Evolutionary conservation across 2,888 invertebrate species (phyloP).

Genomic region (Dugesia japonica): DNA sequence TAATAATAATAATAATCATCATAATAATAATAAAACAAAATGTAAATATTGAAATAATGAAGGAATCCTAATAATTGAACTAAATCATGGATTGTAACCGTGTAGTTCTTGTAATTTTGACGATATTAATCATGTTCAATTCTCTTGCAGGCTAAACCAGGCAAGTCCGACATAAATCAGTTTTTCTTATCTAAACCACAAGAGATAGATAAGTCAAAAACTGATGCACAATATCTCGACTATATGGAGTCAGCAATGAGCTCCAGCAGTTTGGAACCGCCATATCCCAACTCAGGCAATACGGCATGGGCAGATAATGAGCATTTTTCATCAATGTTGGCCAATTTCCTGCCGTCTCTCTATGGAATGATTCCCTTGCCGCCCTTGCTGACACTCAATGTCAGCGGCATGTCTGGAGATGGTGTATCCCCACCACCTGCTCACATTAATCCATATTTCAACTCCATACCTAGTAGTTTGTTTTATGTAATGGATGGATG

Average conservation of each 20-base stretch:
- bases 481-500: constrained; percentile 20
- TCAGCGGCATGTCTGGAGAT: constrained; percentile 20
- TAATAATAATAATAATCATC: too few relatives aligned
- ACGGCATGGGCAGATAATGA: constrained; percentile 16
- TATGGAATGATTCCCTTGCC: constrained; percentile 20
- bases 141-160: neutral
- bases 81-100: neutral
- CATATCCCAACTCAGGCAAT: neutral
- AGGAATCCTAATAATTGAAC: too few relatives aligned
- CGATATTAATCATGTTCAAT: constrained; percentile 16
- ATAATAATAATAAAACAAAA: too few relatives aligned
- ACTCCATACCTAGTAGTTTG: constrained; percentile 16
- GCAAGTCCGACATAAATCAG: constrained; percentile 16
- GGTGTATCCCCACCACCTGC: constrained; percentile 20
- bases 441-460: constrained; percentile 20
- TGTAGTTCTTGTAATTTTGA: neutral
- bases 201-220: constrained; percentile 16
- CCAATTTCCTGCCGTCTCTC: constrained; percentile 20
- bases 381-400: constrained; percentile 13
- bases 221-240: constrained; percentile 11
- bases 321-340: constrained; percentile 16
- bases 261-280: neutral
- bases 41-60: too few relatives aligned
- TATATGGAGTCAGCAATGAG: constrained; percentile 11
- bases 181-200: constrained; percentile 10